Conservation (phyloP, 2,888 invertebrate genomes). For the Nebria salina region DNA sequence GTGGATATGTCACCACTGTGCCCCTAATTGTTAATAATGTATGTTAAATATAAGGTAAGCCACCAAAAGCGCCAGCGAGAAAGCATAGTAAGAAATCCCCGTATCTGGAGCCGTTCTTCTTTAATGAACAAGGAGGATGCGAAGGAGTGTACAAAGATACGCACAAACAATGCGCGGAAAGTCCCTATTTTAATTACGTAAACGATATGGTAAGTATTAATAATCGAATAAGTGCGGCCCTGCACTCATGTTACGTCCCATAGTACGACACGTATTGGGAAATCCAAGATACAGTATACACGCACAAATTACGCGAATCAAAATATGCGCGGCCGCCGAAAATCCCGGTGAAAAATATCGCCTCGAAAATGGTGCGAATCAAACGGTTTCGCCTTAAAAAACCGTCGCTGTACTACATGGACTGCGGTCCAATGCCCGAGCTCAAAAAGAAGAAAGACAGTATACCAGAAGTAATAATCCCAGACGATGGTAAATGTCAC, state of each 20-base stretch:
- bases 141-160: conserved; percentile 55
- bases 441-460: background rate
- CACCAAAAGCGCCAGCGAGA: conserved; percentile 47
- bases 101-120: conserved; percentile 56
- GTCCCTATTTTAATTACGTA: conserved; percentile 58
- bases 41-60: background rate
- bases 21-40: too few relatives aligned
- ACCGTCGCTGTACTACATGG: conserved; percentile 10
- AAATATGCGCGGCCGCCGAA: conserved; percentile 24
- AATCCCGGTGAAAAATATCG: conserved; percentile 24
- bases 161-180: conserved; percentile 56
- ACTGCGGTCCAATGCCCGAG: background rate
- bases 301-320: background rate
- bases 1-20: too few relatives aligned
- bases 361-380: conserved; percentile 24
- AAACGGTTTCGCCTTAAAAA: conserved; percentile 23
- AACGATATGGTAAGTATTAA: conserved; percentile 51
- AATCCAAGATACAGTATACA: background rate
- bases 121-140: conserved; percentile 50
- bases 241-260: background rate
- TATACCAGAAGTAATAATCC: background rate
- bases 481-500: background rate
- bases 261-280: conserved; percentile 22
- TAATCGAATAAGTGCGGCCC: background rate
- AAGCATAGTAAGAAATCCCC: conserved; percentile 51